Base-by-base conservation (phyloP, 2,797 vertebrate species). In the Holocentrus rufus region DNA sequence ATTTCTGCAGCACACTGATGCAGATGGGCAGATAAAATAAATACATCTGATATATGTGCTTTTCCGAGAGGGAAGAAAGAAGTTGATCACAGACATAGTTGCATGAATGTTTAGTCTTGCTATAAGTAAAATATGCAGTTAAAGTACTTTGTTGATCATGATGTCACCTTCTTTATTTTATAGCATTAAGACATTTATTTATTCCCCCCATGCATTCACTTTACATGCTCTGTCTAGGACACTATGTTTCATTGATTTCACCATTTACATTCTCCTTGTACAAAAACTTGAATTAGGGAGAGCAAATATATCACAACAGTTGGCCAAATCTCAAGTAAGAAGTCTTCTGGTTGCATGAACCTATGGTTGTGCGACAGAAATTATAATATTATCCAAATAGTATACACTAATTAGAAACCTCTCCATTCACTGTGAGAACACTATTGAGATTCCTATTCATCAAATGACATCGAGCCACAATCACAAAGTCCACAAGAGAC, bases 401-500 rank as follows among this genome's bases (percentile, higher is more conserved):
- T 25, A 47, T 58, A 1, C 1, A 0, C 25, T 13, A 36, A 72
- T 30, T 23, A 25, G 18, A 62, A 20, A 52, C 5, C 30, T 27
- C 14, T 22, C 22, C 55, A 6, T 46, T 50, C n/a, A 18, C 25
- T 49, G 34, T 18, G 49, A 56, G 13, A 25, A 55, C 5, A 25
- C n/a, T n/a, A n/a, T n/a, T n/a, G 22, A 50, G 20, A 10, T 66
- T 71, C 3, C 36, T 66, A 25, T 25, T 90, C 46, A n/a, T 65
- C 31, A 81, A 86, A 81, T 69, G 65, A 74, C 76, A 85, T 74
- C 22, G 83, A 87, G 54, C 76, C 77, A 74, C 3, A 1, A 59
- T 67, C 57, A 52, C 89, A 91, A 93, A 92, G 92, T 93, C 89
- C 87, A 80, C 39, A 9, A 25, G 58, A 78, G 85, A 88, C 36